Evolutionary conservation across 2,113 vertebrate species (phyloP).

Genomic region (Lamprotornis superbus): DNA sequence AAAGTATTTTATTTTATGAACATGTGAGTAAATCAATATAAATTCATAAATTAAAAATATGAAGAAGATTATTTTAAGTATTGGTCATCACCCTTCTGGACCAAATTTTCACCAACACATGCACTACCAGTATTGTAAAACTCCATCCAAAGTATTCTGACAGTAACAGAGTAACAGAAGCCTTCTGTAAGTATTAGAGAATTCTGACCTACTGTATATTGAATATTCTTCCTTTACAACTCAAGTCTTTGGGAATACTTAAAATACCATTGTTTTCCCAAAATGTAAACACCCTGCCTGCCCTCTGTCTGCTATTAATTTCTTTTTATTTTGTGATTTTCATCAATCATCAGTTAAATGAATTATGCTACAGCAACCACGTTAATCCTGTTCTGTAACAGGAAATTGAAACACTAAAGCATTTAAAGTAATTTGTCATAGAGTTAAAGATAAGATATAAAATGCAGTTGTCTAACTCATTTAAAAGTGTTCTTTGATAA

Average conservation of each 20-base stretch:
- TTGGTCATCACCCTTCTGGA: not conserved
- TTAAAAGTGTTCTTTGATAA: constrained; percentile 45
- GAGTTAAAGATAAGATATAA: constrained; percentile 33
- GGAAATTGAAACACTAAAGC: constrained; percentile 41
- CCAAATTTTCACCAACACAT: not conserved
- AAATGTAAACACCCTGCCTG: not conserved
- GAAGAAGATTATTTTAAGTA: not conserved
- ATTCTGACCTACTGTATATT: not conserved
- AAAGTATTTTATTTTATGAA: not conserved
- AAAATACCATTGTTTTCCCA: not conserved
- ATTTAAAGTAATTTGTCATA: constrained; percentile 37
- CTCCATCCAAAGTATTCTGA: not conserved
- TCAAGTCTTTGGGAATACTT: not conserved
- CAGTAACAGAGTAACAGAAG: not conserved
- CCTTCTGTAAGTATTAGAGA: not conserved
- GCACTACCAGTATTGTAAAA: not conserved
- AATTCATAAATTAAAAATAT: not conserved
- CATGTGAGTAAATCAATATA: not conserved
- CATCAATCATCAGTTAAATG: not conserved
- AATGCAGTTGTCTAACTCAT: constrained; percentile 43
- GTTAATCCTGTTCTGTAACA: constrained; percentile 2
- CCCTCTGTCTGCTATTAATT: not conserved
- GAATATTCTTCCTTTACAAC: not conserved
- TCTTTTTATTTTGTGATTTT: not conserved
- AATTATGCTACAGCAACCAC: not conserved